Conservation (phyloP, 2,113 vertebrate genomes). For the Ictalurus punctatus region DNA sequence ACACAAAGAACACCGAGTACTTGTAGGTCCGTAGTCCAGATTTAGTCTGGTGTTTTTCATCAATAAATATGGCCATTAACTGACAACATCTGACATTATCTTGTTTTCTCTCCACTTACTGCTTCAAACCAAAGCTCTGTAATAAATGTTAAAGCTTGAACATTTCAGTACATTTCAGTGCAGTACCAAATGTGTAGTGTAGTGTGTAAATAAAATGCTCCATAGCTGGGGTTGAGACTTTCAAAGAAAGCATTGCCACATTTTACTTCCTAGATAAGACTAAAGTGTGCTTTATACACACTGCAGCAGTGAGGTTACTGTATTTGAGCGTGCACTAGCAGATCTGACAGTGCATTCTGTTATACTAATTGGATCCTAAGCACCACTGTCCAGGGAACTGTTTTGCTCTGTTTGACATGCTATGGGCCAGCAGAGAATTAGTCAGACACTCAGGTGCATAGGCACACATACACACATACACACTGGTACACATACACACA, state of each 20-base stretch:
- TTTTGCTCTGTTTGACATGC: slow-evolving; percentile 19
- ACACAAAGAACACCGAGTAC: not conserved
- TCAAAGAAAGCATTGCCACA: not conserved
- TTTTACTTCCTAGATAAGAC: not conserved
- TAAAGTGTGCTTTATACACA: not conserved
- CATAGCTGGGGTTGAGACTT: not conserved
- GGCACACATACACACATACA: not conserved
- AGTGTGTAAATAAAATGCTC: not conserved
- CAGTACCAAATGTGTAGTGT: not conserved
- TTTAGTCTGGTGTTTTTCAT: not conserved
- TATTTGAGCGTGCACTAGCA: not conserved
- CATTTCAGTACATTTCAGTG: not conserved
- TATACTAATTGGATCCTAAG: slow-evolving; percentile 24
- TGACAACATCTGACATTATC: not conserved
- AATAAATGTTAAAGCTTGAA: not conserved
- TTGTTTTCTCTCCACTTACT: not conserved
- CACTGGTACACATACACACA: slow-evolving; percentile 28
- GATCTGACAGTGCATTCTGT: not conserved
- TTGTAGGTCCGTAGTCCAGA: not conserved
- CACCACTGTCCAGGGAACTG: slow-evolving; percentile 11
- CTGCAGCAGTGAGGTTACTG: not conserved
- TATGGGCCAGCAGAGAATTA: slow-evolving; percentile 22
- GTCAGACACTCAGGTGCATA: not conserved
- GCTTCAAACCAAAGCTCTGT: not conserved
- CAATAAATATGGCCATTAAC: not conserved